These are phyloP conservation scores for Luehdorfia chinensis DNA, from an alignment of 1,140 invertebrate genomes.

Conservation along the genomic window DNA sequence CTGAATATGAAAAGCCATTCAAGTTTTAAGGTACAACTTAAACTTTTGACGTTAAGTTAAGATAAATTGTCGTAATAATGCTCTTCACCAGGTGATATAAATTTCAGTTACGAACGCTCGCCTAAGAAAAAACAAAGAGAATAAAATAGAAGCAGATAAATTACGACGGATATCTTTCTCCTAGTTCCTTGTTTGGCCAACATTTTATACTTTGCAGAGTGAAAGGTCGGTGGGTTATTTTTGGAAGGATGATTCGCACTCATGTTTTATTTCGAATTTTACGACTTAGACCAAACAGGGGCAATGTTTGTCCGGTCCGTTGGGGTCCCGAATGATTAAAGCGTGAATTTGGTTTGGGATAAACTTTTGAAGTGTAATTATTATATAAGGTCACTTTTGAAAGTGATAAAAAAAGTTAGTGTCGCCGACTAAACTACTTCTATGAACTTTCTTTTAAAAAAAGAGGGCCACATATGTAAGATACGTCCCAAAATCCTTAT, in stretches of 20 bases:
- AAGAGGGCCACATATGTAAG: too few relatives aligned
- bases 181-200: conserved; percentile 4
- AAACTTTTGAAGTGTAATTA: too few relatives aligned
- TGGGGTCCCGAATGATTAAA: conserved; percentile 1
- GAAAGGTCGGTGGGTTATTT: conserved; percentile 5
- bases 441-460: too few relatives aligned
- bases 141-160: conserved; percentile 10
- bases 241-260: conserved; percentile 15
- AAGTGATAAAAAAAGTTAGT: too few relatives aligned
- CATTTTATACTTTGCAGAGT: conserved; percentile 9
- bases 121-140: conserved; percentile 8
- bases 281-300: conserved; percentile 1
- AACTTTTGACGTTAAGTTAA: too few relatives aligned
- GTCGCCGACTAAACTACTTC: too few relatives aligned
- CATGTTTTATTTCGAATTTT: conserved; percentile 13
- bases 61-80: conserved; percentile 8
- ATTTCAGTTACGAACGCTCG: conserved; percentile 11
- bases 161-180: conserved; percentile 9
- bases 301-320: conserved; percentile 1
- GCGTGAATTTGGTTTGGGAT: background rate
- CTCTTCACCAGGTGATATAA: conserved; percentile 14
- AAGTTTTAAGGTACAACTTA: too few relatives aligned
- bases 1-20: too few relatives aligned
- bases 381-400: too few relatives aligned
- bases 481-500: too few relatives aligned